Percentiles rank a stretch among this genome's conserved stretches.
Conservation (phyloP, 1,140 invertebrate genomes). For the Ylistrum balloti region DNA sequence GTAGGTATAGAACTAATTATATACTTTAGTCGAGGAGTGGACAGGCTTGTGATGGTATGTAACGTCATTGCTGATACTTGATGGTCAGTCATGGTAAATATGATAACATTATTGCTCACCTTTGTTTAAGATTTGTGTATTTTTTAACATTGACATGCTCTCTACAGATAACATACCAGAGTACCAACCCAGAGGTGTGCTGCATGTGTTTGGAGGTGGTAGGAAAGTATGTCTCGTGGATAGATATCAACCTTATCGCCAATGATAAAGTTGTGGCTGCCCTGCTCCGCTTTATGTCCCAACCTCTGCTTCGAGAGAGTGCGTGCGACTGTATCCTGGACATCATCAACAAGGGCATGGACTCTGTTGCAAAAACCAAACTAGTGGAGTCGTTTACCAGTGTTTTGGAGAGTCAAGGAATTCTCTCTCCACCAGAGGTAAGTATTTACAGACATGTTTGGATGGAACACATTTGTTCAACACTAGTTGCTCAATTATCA, state of each 20-base stretch:
- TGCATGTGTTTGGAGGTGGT: constrained; percentile 85
- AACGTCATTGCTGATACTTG: too few relatives aligned
- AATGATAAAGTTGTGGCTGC: constrained; percentile 85
- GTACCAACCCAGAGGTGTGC: constrained; percentile 81
- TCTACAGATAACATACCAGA: constrained; percentile 82
- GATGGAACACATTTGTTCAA: too few relatives aligned
- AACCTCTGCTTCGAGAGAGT: constrained; percentile 82
- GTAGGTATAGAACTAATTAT: too few relatives aligned
- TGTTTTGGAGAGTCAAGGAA: constrained; percentile 82
- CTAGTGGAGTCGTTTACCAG: constrained; percentile 85
- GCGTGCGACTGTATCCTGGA: constrained; percentile 85
- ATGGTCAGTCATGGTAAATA: too few relatives aligned
- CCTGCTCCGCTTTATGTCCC: constrained; percentile 83
- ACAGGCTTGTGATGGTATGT: too few relatives aligned
- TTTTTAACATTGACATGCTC: too few relatives aligned
- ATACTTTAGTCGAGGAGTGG: too few relatives aligned
- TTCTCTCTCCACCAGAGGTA: constrained; percentile 80
- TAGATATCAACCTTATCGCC: constrained; percentile 85
- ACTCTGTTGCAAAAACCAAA: constrained; percentile 84
- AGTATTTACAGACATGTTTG: too few relatives aligned
- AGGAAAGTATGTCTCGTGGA: constrained; percentile 86
- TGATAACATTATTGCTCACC: too few relatives aligned
- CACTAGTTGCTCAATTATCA: too few relatives aligned
- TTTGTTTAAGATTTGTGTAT: too few relatives aligned
- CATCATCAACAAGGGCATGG: constrained; percentile 86